Conservation (phyloP, 2,888 invertebrate species). For the Eledona agricola region DNA sequence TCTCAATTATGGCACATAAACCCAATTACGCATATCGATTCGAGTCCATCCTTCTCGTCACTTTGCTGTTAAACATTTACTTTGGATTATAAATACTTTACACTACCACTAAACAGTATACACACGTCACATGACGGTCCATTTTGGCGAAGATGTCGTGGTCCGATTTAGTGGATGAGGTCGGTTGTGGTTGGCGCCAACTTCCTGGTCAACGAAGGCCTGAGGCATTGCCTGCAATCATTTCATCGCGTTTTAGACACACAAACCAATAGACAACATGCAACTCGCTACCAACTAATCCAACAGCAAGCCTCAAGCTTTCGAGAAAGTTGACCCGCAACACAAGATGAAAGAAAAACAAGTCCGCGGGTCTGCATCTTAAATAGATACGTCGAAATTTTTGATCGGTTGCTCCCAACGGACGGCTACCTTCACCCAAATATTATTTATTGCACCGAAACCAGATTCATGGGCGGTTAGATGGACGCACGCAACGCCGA, state of each 20-base stretch:
- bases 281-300: conserved; percentile 18
- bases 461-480: conserved; percentile 4
- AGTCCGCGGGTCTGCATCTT: conserved; percentile 10
- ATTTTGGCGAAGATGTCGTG: conserved; percentile 52
- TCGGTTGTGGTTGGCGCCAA: conserved; percentile 52
- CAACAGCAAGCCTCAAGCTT: conserved; percentile 42
- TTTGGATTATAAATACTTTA: conserved; percentile 58
- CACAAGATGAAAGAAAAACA: not conserved
- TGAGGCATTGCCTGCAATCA: conserved; percentile 59
- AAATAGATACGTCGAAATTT: conserved; percentile 1
- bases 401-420: conserved; percentile 8
- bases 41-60: conserved; percentile 41
- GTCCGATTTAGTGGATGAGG: conserved; percentile 52
- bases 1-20: conserved; percentile 53
- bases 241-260: conserved; percentile 49
- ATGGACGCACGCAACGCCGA: not conserved
- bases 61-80: conserved; percentile 51
- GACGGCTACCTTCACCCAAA: too few species aligned
- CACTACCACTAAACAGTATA: conserved; percentile 61
- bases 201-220: conserved; percentile 56
- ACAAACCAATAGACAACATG: conserved; percentile 41
- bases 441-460: conserved; percentile 13
- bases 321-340: conserved; percentile 32
- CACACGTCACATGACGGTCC: conserved; percentile 59
- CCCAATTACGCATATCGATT: conserved; percentile 49